Conservation (phyloP, 2,797 vertebrate species). For the Clarias laeviceps region DNA sequence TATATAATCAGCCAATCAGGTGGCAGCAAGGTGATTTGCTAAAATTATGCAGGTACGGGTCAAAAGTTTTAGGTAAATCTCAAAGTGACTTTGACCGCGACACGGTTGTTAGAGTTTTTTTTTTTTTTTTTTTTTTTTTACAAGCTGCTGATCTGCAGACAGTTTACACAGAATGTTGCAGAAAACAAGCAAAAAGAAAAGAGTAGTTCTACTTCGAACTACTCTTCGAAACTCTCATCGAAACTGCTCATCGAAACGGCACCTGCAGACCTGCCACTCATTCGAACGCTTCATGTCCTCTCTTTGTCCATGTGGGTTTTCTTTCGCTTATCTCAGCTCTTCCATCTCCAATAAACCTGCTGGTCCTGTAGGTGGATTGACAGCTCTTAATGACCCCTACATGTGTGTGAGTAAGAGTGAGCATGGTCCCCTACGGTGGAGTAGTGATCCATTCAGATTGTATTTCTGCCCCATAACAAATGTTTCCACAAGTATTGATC, state of each 20-base stretch:
- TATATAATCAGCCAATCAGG: not conserved
- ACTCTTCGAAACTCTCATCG: not conserved
- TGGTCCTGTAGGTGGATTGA: not conserved
- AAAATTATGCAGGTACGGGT: not conserved
- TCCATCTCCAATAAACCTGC: slow-evolving; percentile 2
- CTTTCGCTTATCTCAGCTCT: not conserved
- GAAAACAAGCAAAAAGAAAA: not conserved
- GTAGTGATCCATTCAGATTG: not conserved
- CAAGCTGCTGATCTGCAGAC: too few relatives aligned
- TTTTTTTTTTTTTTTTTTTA: too few relatives aligned
- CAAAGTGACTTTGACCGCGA: not conserved
- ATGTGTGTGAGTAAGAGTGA: too few relatives aligned
- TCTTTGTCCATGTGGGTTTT: not conserved
- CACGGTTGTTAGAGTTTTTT: not conserved
- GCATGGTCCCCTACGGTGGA: not conserved
- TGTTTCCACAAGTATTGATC: not conserved
- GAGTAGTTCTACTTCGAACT: not conserved
- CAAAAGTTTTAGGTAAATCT: not conserved
- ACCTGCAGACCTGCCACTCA: not conserved
- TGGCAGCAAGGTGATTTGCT: too few relatives aligned
- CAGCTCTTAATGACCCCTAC: too few relatives aligned
- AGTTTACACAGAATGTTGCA: not conserved
- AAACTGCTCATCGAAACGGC: too few relatives aligned
- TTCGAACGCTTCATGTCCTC: not conserved
- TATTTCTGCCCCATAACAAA: not conserved